A percentile compares a stretch with the other conserved stretches of the same genome.
These are phyloP conservation scores for Goniozus legneri DNA, from an alignment of 1,140 invertebrate genomes.

Conservation along the genomic window DNA sequence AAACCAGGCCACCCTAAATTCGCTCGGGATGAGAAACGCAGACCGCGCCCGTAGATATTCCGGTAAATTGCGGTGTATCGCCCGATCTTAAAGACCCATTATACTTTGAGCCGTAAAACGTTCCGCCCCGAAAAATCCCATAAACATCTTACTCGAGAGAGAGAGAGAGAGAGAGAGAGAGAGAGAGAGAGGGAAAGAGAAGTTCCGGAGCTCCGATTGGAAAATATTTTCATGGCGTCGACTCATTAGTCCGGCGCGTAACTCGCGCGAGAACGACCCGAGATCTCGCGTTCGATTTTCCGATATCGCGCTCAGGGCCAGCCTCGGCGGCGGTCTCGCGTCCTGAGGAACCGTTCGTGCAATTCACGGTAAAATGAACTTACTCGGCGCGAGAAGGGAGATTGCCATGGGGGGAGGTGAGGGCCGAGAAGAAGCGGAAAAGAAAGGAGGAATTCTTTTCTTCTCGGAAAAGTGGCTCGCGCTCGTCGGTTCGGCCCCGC, in stretches of 20 bases:
- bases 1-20: no score
- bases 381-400: not conserved
- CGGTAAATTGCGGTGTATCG: slow-evolving; percentile 19
- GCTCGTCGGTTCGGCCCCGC: slow-evolving; percentile 30
- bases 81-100: no score
- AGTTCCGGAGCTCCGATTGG: slow-evolving; percentile 15
- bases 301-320: no score
- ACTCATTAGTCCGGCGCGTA: no score
- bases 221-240: slow-evolving; percentile 18
- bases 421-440: no score
- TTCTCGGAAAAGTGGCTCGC: slow-evolving; percentile 25
- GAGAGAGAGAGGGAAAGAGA: slow-evolving; percentile 2
- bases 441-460: slow-evolving; percentile 19
- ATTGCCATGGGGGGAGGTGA: no score
- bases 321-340: no score
- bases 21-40: no score
- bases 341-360: not conserved
- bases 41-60: no score
- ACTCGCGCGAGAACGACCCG: no score
- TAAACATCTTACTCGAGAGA: not conserved
- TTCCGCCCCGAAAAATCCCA: not conserved
- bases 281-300: no score
- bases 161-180: not conserved
- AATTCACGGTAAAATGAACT: slow-evolving; percentile 1
- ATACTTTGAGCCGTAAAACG: no score